Conservation (phyloP, 2,113 vertebrate species). For the Antechinus flavipes region DNA sequence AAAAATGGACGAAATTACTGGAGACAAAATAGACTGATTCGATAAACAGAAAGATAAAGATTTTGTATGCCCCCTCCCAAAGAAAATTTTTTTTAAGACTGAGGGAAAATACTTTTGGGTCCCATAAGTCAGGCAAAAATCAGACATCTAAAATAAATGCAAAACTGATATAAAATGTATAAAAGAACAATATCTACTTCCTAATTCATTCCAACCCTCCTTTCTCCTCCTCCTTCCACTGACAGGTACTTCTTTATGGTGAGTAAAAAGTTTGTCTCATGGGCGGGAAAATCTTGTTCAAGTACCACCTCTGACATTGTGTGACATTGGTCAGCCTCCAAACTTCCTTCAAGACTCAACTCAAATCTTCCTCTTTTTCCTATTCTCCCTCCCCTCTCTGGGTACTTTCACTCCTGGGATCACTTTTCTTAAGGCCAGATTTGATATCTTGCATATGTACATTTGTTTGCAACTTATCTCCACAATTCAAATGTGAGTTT, state of each 20-base stretch:
- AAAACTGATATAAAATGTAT: neutral
- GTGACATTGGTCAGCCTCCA: neutral
- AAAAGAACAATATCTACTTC: neutral
- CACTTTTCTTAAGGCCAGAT: neutral
- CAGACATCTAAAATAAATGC: neutral
- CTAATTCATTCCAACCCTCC: neutral
- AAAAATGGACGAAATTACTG: neutral
- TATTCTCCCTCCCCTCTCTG: no score
- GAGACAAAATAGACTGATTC: neutral
- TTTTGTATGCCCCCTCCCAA: neutral
- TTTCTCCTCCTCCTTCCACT: neutral
- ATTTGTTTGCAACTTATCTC: conserved; percentile 88
- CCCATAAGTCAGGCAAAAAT: neutral
- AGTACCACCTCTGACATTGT: neutral
- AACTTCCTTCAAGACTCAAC: neutral
- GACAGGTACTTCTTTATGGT: neutral
- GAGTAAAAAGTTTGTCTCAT: neutral
- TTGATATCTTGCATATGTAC: conserved; percentile 71
- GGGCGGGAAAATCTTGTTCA: neutral
- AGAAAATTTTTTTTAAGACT: neutral
- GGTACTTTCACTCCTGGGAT: neutral
- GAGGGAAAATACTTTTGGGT: neutral
- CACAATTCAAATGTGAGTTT: neutral
- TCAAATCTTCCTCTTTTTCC: neutral
- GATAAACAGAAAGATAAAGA: neutral